Percentiles rank a stretch among this genome's conserved stretches.
Evolutionary conservation across 2,113 vertebrate species (phyloP).

Genomic region (Bathybates hornii): DNA sequence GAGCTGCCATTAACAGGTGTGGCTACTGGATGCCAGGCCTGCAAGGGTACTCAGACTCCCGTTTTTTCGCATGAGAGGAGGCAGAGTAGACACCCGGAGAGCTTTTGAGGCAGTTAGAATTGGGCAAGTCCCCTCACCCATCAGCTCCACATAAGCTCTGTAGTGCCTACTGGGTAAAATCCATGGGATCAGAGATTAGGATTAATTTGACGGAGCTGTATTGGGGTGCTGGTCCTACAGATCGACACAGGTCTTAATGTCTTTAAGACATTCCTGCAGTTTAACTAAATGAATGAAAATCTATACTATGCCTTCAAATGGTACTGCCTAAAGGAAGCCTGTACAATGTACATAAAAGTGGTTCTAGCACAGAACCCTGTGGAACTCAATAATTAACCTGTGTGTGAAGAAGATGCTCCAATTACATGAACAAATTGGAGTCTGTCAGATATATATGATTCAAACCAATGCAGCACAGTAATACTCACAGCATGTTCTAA

Average conservation of each 20-base stretch:
- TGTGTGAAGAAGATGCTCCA: background rate
- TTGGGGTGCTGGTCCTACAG: background rate
- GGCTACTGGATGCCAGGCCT: background rate
- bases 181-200: background rate
- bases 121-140: background rate
- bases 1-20: background rate
- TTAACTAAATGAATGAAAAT: background rate
- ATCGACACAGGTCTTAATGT: background rate
- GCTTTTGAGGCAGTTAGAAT: background rate
- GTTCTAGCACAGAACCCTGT: background rate
- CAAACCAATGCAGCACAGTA: background rate
- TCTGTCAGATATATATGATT: background rate
- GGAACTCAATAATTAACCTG: background rate
- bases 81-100: background rate
- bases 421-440: background rate
- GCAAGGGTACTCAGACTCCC: background rate
- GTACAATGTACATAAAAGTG: background rate
- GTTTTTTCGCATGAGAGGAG: background rate
- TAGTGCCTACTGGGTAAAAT: background rate
- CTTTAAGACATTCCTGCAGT: background rate
- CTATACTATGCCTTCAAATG: background rate
- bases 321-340: background rate
- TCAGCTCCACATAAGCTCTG: background rate
- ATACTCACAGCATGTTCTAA: background rate
- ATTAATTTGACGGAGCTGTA: background rate